These are phyloP conservation scores for Emydura subglobosa DNA, from an alignment of 2,113 vertebrate genomes.

Conservation along the genomic window DNA sequence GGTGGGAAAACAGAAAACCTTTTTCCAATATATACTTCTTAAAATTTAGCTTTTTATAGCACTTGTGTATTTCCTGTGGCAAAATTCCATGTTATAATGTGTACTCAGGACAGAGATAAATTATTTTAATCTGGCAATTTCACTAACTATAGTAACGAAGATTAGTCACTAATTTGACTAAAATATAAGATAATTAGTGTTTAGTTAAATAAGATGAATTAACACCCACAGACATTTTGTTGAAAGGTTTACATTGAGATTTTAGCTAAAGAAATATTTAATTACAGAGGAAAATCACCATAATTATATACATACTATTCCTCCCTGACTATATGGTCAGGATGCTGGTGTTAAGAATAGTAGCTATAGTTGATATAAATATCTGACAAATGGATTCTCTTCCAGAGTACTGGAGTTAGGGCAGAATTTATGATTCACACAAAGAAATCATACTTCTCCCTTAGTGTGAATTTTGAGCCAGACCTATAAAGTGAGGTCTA, in stretches of 20 bases:
- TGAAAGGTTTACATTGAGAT: slow-evolving; percentile 60
- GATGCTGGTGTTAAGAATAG: slow-evolving; percentile 61
- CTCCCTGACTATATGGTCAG: slow-evolving; percentile 39
- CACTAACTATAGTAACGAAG: slow-evolving; percentile 54
- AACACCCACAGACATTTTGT: slow-evolving; percentile 41
- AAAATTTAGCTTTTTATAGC: slow-evolving; percentile 71
- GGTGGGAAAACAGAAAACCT: slow-evolving; percentile 56
- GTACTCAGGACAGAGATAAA: slow-evolving; percentile 52
- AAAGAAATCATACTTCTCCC: slow-evolving; percentile 13
- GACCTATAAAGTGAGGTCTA: not conserved
- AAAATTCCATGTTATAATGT: slow-evolving; percentile 72
- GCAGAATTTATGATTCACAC: slow-evolving; percentile 54
- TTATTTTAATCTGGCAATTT: slow-evolving; percentile 60
- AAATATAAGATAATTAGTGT: slow-evolving; percentile 63
- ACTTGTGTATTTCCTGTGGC: slow-evolving; percentile 67
- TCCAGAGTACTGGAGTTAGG: slow-evolving; percentile 39
- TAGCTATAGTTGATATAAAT: slow-evolving; percentile 65
- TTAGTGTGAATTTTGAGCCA: not conserved
- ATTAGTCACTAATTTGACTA: slow-evolving; percentile 68
- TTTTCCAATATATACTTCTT: slow-evolving; percentile 57
- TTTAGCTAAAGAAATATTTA: slow-evolving; percentile 69
- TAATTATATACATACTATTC: slow-evolving; percentile 48
- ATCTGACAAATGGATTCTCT: slow-evolving; percentile 41
- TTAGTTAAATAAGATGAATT: slow-evolving; percentile 66
- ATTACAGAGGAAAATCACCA: slow-evolving; percentile 4